Evolutionary conservation across 1,140 invertebrate genomes (phyloP).

Genomic region (Caenorhabditis briggsae): DNA sequence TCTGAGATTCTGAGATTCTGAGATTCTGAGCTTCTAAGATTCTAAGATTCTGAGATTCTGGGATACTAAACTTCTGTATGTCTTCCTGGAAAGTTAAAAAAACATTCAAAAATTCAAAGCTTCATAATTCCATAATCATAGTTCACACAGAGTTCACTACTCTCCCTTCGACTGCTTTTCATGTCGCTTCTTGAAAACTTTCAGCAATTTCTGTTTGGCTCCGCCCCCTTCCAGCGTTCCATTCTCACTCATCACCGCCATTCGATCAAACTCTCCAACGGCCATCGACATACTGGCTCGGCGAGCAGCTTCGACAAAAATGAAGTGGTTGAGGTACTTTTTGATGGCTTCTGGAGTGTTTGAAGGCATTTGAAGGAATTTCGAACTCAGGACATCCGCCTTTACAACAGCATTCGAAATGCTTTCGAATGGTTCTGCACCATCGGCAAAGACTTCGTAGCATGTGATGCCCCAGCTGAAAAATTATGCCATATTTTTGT

Average conservation of each 20-base stretch:
- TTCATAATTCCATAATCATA: no score
- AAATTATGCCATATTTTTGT: no score
- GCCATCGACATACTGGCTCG: not conserved
- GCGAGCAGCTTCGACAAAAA: not conserved
- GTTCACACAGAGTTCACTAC: not conserved
- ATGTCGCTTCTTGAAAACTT: slow-evolving; percentile 2
- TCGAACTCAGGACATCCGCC: not conserved
- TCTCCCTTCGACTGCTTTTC: slow-evolving; percentile 15
- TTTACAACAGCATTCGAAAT: slow-evolving; percentile 47
- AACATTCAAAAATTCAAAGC: no score
- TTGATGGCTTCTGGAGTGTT: not conserved
- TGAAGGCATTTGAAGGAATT: slow-evolving; percentile 17
- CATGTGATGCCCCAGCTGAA: slow-evolving; percentile 34
- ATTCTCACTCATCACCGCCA: slow-evolving; percentile 5
- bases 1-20: no score
- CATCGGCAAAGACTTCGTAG: slow-evolving; percentile 62
- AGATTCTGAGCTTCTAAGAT: no score
- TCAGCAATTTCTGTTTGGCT: slow-evolving; percentile 3
- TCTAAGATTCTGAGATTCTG: no score
- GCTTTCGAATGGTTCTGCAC: slow-evolving; percentile 44
- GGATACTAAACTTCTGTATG: no score
- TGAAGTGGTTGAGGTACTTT: not conserved
- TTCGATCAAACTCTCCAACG: not conserved
- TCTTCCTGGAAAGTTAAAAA: no score
- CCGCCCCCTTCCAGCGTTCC: not conserved